These are phyloP conservation scores for Sebastes iracundus DNA, from an alignment of 2,797 vertebrate genomes.

Conservation along the genomic window DNA sequence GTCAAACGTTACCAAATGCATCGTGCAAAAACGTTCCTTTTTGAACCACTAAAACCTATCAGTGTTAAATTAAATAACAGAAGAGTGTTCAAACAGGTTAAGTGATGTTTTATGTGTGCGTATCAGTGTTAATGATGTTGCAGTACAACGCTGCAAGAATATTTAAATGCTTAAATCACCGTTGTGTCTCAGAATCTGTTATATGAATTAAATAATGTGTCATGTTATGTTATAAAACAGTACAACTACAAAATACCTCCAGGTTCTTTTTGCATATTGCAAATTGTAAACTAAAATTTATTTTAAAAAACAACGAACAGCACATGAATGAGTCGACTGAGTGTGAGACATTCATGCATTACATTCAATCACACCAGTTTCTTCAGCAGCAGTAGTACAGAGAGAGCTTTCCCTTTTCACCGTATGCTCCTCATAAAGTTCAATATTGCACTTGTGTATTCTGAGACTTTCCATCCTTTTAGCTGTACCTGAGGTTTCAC, in stretches of 20 bases:
- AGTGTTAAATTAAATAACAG: neutral
- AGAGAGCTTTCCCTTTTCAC: neutral
- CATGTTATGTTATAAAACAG: neutral
- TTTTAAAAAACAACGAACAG: neutral
- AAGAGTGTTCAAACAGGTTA: neutral
- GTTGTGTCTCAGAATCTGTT: neutral
- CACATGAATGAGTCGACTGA: neutral
- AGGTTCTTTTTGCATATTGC: neutral
- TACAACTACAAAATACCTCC: neutral
- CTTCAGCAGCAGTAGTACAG: constrained; percentile 2
- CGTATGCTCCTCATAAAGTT: neutral
- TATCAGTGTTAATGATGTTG: constrained; percentile 11
- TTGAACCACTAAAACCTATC: neutral
- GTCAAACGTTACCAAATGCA: neutral
- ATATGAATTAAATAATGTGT: neutral
- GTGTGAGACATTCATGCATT: neutral
- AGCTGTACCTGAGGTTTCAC: constrained; percentile 14
- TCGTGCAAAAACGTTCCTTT: neutral
- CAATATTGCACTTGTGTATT: constrained; percentile 49
- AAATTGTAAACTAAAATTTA: constrained; percentile 19
- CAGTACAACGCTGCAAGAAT: neutral
- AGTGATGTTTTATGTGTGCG: neutral
- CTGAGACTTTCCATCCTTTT: neutral
- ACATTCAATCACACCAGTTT: neutral
- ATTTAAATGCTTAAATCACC: neutral